These are phyloP conservation scores for Eupeodes corollae DNA, from an alignment of 1,140 invertebrate genomes.

Conservation along the genomic window DNA sequence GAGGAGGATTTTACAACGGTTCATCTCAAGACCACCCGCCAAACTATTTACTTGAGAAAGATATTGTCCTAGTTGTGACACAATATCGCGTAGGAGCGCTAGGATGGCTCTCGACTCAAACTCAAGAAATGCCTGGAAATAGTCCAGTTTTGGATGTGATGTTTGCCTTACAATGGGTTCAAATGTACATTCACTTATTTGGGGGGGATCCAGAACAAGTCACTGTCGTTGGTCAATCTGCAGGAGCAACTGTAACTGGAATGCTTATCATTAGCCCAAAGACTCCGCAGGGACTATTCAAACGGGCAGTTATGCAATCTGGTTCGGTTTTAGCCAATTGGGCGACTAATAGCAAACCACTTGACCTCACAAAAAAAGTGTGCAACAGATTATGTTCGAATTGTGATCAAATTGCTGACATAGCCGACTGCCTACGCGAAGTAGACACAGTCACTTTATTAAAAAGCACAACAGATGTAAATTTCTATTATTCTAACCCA, in stretches of 20 bases:
- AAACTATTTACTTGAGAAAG: constrained; percentile 58
- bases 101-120: constrained; percentile 41
- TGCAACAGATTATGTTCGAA: constrained; percentile 15
- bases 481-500: no score
- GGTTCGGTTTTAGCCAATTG: constrained; percentile 28
- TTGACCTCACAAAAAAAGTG: constrained; percentile 15
- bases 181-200: constrained; percentile 50
- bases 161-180: constrained; percentile 48
- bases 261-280: constrained; percentile 27
- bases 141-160: constrained; percentile 23
- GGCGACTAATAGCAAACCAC: constrained; percentile 19
- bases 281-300: constrained; percentile 12
- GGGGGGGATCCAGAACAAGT: constrained; percentile 50
- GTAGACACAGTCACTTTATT: constrained; percentile 17
- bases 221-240: constrained; percentile 31
- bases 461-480: constrained; percentile 10
- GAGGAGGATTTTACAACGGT: constrained; percentile 33
- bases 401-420: constrained; percentile 8
- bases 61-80: constrained; percentile 63
- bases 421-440: constrained; percentile 14
- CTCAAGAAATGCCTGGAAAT: constrained; percentile 25
- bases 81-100: constrained; percentile 62
- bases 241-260: constrained; percentile 25
- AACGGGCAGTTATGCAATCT: constrained; percentile 29
- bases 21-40: constrained; percentile 51